phyloP scores from a whole-genome alignment of 2,888 invertebrate species.

The Cabera pusaria region DNA sequence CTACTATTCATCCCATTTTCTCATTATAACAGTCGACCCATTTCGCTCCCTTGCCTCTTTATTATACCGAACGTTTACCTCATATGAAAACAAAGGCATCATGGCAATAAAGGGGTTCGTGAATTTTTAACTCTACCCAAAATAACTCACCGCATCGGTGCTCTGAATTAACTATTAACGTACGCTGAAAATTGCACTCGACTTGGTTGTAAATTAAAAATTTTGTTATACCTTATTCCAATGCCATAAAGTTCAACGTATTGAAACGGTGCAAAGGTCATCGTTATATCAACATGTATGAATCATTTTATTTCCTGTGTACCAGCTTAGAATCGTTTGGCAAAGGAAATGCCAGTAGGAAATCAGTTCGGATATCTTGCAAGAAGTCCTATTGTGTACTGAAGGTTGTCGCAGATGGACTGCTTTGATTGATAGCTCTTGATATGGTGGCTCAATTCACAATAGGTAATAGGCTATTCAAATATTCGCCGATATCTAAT shows the following conservation, averaged over 20 bases:
- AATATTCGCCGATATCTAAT: constrained; percentile 15
- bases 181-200: constrained; percentile 22
- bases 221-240: constrained; percentile 22
- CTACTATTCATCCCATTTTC: not conserved
- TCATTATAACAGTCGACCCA: not conserved
- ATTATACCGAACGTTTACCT: constrained; percentile 15
- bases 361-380: constrained; percentile 45
- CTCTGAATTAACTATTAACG: no score
- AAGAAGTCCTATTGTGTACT: constrained; percentile 47
- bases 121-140: constrained; percentile 16
- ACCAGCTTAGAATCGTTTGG: constrained; percentile 31
- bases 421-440: constrained; percentile 35
- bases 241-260: constrained; percentile 12
- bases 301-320: constrained; percentile 33
- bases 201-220: no score
- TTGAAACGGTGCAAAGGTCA: constrained; percentile 29
- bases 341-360: constrained; percentile 54
- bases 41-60: not conserved
- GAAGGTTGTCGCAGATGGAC: constrained; percentile 41
- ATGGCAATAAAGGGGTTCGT: constrained; percentile 6
- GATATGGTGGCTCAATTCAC: constrained; percentile 23
- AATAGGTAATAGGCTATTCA: constrained; percentile 28
- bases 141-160: no score
- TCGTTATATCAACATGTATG: constrained; percentile 31
- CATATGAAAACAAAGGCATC: constrained; percentile 1